These are phyloP conservation scores for Macquaria australasica DNA, from an alignment of 2,113 vertebrate genomes.

Conservation along the genomic window DNA sequence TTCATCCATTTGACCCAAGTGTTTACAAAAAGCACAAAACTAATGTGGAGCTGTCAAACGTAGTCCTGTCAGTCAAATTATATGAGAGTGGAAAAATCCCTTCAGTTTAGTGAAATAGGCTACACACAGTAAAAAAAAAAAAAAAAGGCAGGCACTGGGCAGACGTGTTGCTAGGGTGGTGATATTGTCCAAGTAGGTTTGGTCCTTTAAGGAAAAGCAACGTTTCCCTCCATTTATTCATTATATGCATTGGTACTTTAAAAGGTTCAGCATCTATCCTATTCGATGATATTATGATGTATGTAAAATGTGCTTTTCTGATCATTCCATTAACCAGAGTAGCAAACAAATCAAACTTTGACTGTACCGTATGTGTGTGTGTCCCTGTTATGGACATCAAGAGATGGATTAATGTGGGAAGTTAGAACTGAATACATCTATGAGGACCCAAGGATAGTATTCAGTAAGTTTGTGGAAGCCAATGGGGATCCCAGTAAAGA, in stretches of 20 bases:
- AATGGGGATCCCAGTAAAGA: neutral
- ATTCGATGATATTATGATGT: neutral
- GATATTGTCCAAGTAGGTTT: constrained; percentile 23
- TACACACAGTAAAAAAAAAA: constrained; percentile 55
- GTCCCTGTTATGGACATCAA: neutral
- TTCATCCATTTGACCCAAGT: constrained; percentile 20
- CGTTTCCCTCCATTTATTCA: neutral
- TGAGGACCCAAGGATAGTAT: neutral
- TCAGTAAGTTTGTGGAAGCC: neutral
- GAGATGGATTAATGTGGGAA: neutral
- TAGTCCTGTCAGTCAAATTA: constrained; percentile 36
- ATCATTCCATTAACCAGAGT: neutral
- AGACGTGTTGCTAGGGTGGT: constrained; percentile 26
- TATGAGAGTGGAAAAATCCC: constrained; percentile 45
- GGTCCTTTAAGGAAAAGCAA: neutral
- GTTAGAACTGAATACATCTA: neutral
- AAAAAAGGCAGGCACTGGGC: constrained; percentile 40
- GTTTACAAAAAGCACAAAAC: constrained; percentile 43
- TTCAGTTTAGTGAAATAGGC: constrained; percentile 20
- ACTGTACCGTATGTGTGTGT: neutral
- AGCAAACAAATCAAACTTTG: neutral
- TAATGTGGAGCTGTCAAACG: constrained; percentile 36
- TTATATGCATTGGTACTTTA: neutral
- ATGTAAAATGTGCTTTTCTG: neutral
- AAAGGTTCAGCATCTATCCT: neutral